Evolutionary conservation across 2,888 invertebrate species (phyloP).

Genomic region (Yponomeuta evonymella): DNA sequence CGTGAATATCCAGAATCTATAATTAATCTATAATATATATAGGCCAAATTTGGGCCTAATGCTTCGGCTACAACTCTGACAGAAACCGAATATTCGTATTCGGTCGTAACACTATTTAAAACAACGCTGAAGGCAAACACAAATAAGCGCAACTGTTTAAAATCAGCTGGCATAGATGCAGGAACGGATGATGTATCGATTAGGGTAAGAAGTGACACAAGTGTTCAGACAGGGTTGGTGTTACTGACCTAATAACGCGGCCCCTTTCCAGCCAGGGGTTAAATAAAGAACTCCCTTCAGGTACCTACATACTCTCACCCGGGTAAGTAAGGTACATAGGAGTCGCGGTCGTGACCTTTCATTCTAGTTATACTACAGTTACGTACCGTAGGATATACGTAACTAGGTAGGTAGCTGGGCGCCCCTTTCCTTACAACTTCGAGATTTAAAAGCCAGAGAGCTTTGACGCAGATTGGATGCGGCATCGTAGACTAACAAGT

Average conservation of each 20-base stretch:
- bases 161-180: not conserved
- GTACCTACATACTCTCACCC: conserved; percentile 29
- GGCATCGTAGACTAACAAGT: conserved; percentile 20
- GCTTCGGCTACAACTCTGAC: no score
- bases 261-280: conserved; percentile 66
- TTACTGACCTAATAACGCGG: conserved; percentile 73
- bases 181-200: not conserved
- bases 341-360: conserved; percentile 69
- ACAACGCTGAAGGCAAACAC: not conserved
- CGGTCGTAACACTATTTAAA: no score
- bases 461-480: conserved; percentile 26
- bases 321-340: conserved; percentile 52
- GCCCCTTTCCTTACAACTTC: conserved; percentile 31
- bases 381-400: conserved; percentile 36
- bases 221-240: conserved; percentile 31
- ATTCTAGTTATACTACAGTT: conserved; percentile 17
- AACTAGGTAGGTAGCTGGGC: conserved; percentile 41
- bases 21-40: no score
- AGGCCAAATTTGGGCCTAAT: no score
- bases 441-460: conserved; percentile 8
- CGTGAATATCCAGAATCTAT: no score
- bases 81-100: no score
- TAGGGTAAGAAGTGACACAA: conserved; percentile 8
- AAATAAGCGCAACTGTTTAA: not conserved
- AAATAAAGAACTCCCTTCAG: conserved; percentile 73